These are phyloP conservation scores for Lampris incognitus DNA, from an alignment of 2,113 vertebrate genomes.

Conservation along the genomic window DNA sequence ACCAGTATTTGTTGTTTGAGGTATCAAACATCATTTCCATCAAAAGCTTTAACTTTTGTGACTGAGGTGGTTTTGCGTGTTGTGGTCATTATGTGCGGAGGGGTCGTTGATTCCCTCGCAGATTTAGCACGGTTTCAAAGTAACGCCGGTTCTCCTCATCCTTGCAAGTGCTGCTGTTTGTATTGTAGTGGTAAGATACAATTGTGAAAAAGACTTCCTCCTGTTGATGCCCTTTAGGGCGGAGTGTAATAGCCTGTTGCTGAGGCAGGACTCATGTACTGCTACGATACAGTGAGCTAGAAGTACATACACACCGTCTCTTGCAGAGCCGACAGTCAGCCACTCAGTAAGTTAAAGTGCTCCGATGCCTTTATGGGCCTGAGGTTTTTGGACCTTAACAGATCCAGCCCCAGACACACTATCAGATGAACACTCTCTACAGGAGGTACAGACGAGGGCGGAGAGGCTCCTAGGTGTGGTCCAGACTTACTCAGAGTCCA, in stretches of 20 bases:
- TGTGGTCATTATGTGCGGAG: neutral
- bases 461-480: slow-evolving; percentile 27
- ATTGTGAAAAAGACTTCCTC: slow-evolving; percentile 21
- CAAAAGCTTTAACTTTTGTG: slow-evolving; percentile 18
- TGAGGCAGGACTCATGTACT: neutral
- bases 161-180: slow-evolving; percentile 10
- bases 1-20: slow-evolving; percentile 10
- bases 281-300: slow-evolving; percentile 31
- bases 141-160: slow-evolving; percentile 21
- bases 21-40: slow-evolving; percentile 3
- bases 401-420: slow-evolving; percentile 57
- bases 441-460: slow-evolving; percentile 46
- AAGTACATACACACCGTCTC: slow-evolving; percentile 32
- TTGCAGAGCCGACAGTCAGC: slow-evolving; percentile 10
- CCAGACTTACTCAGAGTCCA: slow-evolving; percentile 62
- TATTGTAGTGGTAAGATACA: neutral
- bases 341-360: slow-evolving; percentile 51
- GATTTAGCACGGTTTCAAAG: slow-evolving; percentile 9
- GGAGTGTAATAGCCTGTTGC: slow-evolving; percentile 24
- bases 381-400: slow-evolving; percentile 57
- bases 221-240: slow-evolving; percentile 2
- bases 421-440: slow-evolving; percentile 64
- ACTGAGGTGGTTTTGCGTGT: slow-evolving; percentile 20
- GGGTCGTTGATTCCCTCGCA: slow-evolving; percentile 18
- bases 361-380: slow-evolving; percentile 44